These are phyloP conservation scores for Papilio dardanus DNA, from an alignment of 1,140 invertebrate species.

Conservation along the genomic window DNA sequence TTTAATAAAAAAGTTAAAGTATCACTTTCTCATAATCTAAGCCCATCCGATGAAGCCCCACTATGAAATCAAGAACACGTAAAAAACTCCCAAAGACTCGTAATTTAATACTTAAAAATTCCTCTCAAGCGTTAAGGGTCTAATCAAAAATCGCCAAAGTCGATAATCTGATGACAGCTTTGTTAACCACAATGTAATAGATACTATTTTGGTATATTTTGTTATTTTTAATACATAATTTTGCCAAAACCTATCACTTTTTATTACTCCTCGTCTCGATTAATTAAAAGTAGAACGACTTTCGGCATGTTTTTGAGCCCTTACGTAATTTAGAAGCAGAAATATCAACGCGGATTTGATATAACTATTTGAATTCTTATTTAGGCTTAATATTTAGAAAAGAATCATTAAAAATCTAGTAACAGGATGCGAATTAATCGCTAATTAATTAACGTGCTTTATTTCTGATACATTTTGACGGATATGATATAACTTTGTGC, in stretches of 20 bases:
- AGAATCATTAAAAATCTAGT: background rate
- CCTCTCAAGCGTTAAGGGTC: background rate
- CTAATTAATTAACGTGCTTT: background rate
- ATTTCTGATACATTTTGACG: slow-evolving; percentile 2
- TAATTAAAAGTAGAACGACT: too few relatives aligned
- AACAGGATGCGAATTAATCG: background rate
- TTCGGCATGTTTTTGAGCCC: too few relatives aligned
- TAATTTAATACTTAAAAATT: slow-evolving; percentile 15
- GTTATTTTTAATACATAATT: background rate
- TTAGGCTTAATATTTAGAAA: too few relatives aligned
- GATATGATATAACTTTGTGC: slow-evolving; percentile 14
- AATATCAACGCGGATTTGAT: too few relatives aligned
- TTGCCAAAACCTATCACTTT: too few relatives aligned
- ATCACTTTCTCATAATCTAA: background rate
- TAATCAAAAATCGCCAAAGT: slow-evolving; percentile 20
- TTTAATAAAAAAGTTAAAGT: background rate
- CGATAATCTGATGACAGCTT: background rate
- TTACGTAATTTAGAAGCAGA: too few relatives aligned
- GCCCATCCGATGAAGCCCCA: background rate
- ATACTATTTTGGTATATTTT: background rate
- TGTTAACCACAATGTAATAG: slow-evolving; percentile 23
- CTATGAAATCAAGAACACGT: background rate
- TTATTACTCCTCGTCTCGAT: too few relatives aligned
- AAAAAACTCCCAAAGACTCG: background rate
- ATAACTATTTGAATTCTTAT: too few relatives aligned